Base-by-base conservation (phyloP, 2,797 vertebrate species). In the Scarus forsteni region DNA sequence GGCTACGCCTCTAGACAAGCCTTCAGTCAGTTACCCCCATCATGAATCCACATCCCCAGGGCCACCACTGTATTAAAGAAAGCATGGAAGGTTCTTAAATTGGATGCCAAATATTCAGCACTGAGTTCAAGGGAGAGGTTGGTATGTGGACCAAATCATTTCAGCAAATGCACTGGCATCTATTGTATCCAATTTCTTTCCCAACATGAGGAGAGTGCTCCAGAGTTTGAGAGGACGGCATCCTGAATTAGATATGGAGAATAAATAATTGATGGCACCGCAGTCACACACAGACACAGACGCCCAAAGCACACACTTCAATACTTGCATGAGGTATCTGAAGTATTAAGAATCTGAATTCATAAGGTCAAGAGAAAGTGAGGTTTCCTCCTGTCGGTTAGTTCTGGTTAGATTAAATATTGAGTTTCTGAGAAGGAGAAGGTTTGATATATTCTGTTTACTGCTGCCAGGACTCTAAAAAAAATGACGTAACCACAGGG, bases 191-290 rank as follows among this genome's bases (percentile, higher is more conserved):
- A 51, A 71, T 88, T 81, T 86, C 61, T 77, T 67, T 75, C 16
- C 60, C 13, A 66, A 73, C 63, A 61, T 4, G 5, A 60, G 54
- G 52, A 79, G 77, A 69, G 45, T 68, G 63, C 66, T 82, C 64
- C 70, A 54, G 50, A 49, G 83, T 83, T 69, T 87, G 69, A 86
- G 71, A 79, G 74, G 79, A 76, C 60, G 69, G 59, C 71, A 80
- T 87, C 72, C 64, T 87, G 78, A 89, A 88, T 90, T 89, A 89
- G 83, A 88, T 58, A 86, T 88, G 63, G 80, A 77, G 57, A 83
- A 85, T 88, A 65, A 90, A 91, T 90, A 85, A 89, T 91, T 84
- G 27, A 91, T 88, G 63, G 55, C 0, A 1, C 71, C 62, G 70
- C 62, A 70, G 65, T 80, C 45, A 5, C 81, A 75, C 65, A 57